phyloP scores from a whole-genome alignment of 2,113 vertebrate genomes.

The Procavia capensis region DNA sequence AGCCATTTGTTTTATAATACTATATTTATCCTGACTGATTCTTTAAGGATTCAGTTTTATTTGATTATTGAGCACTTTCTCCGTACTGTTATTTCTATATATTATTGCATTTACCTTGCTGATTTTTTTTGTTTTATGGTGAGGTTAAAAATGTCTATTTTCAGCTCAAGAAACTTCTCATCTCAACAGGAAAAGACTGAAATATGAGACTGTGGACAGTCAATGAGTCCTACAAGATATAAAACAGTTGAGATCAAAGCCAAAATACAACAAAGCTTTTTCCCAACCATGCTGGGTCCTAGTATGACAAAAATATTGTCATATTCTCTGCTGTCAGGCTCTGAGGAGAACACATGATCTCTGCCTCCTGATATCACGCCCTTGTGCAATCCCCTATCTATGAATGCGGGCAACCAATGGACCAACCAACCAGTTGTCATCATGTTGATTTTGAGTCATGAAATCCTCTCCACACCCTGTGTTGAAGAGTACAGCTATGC shows the following conservation, averaged over 20 bases:
- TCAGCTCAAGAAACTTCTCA: background rate
- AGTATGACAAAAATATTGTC: background rate
- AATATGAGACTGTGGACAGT: background rate
- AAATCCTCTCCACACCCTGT: rapidly evolving
- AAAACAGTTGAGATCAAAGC: background rate
- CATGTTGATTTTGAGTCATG: background rate
- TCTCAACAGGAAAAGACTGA: background rate
- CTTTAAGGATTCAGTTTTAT: constrained; percentile 15
- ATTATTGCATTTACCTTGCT: background rate
- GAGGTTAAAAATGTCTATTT: background rate
- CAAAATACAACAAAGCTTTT: background rate
- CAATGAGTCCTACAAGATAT: background rate
- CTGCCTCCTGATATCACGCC: background rate
- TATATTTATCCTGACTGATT: background rate
- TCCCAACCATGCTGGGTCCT: background rate
- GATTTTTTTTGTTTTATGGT: background rate
- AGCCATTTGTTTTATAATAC: background rate
- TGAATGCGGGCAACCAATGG: background rate
- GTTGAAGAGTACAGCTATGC: background rate
- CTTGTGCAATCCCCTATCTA: background rate
- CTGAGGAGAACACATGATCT: background rate
- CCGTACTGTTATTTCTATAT: background rate
- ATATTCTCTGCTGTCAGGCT: background rate
- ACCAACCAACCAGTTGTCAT: background rate
- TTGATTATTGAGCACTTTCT: background rate